Conservation (phyloP, 2,797 vertebrate species). For the Sebastolobus alascanus region DNA sequence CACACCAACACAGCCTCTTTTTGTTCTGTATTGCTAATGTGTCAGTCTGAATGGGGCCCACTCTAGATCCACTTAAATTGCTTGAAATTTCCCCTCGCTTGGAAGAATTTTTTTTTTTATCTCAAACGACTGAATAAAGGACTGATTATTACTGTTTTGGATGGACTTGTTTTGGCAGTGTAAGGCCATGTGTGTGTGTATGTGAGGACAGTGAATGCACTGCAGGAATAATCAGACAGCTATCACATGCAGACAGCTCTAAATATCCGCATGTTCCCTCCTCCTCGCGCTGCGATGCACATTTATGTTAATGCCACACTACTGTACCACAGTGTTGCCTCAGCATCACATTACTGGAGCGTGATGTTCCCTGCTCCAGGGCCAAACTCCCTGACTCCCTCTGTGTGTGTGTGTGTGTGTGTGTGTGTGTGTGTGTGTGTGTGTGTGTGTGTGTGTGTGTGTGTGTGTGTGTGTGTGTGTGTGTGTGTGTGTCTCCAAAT, state of each 20-base stretch:
- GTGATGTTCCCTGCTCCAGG: constrained; percentile 81
- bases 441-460: constrained; percentile 43
- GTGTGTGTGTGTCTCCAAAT: constrained; percentile 60
- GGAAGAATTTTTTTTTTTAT: neutral
- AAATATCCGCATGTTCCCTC: constrained; percentile 54
- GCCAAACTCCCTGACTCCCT: constrained; percentile 68
- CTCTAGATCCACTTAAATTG: neutral
- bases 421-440: constrained; percentile 47
- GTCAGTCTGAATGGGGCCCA: neutral
- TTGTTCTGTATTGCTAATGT: neutral
- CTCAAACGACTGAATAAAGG: constrained; percentile 13
- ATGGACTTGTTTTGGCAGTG: constrained; percentile 26
- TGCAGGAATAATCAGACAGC: constrained; percentile 59
- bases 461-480: constrained; percentile 50
- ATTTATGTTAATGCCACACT: constrained; percentile 75
- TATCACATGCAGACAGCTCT: constrained; percentile 55
- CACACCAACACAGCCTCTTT: neutral
- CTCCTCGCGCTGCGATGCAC: constrained; percentile 60
- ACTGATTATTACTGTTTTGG: constrained; percentile 11
- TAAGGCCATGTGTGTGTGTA: constrained; percentile 13
- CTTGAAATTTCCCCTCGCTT: neutral
- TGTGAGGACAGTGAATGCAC: constrained; percentile 25
- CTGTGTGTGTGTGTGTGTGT: constrained; percentile 38
- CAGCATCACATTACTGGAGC: constrained; percentile 85
- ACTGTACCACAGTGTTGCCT: constrained; percentile 68